Evolutionary conservation across 2,797 vertebrate species (phyloP), one percentile per base, ranked within the genome.

Genomic region (Epinephelus malabaricus): DNA sequence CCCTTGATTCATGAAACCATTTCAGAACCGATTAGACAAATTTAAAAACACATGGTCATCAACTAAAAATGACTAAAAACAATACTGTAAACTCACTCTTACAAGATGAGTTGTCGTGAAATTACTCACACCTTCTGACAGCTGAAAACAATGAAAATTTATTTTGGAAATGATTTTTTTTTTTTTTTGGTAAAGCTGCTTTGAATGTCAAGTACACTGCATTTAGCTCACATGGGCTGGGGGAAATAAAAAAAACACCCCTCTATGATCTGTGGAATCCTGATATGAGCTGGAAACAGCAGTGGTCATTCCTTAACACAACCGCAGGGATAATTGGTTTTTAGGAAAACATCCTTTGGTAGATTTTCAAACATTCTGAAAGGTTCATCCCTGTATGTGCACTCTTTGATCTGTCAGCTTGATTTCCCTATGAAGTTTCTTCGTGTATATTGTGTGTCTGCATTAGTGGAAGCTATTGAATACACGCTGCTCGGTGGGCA

Each of bases 391-490:
- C 61, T 51, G 67, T 59, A 18, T 75, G 84, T 76, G 63, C 25
- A 13, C 77, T 72, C 84, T 88, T 92, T 93, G 85, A 91, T 91
- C 88, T 88, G 85, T 87, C 77, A 75, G 56, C 68, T 64, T 82
- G 69, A 86, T 91, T 89, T 71, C 25, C 59, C 67, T 73, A 78
- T 82, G 83, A 89, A 69, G 78, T 80, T 80, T 86, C 55, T 78
- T 38, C 62, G 50, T 72, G 68, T 66, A 69, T 69, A 60, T 81
- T 82, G 23, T 86, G 79, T 69, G 61, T 86, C 79, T 71, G 78
- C 69, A 67, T 84, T 69, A 69, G 27, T 68, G 45, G 25, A 46
- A 74, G 72, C 50, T 17, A 50, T 61, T 74, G 19, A 78, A 66
- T 55, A 4, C 70, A 21, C 47, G 59, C 76, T 82, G 47, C 69